Base-by-base conservation (phyloP, 2,113 vertebrate genomes). In the Narcine bancroftii region DNA sequence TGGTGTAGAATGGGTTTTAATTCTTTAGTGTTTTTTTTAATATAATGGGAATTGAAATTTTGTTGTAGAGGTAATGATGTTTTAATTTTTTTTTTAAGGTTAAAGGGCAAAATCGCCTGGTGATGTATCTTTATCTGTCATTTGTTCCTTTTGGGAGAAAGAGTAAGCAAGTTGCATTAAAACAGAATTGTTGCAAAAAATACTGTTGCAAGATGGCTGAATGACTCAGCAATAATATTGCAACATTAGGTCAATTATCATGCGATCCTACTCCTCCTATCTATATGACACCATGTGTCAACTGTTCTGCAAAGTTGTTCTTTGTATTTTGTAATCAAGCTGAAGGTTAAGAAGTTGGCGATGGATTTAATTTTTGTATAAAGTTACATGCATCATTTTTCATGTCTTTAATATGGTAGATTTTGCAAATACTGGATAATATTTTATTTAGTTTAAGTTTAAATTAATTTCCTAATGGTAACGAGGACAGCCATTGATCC, bases 201-300 rank as follows among this genome's bases (percentile, higher is more conserved):
- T 42, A 26, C 10, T 42, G 39, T 24, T 69, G 21, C 21, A 21
- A 66, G 63, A 39, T 45, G 26, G 89, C n/a, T 45, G 39, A 91
- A 83, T 83, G 45, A 50, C 66, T 69, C 63, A 10, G 60, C 63
- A 89, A 66, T 7, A 47, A 69, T 91, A 17, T 91, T 91, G 89
- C 89, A 91, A 60, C 9, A 36, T 75, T 36, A 75, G 36, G 36
- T 17, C 24, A 17, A 69, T 24, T 69, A 29, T 26, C 63, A 69
- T 11, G 2, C 29, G 36, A 91, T 45, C 10, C 63, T 13, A 15
- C 0, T 15, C 7, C 13, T 13, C 3, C 63, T 7, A 45, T 45
- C 21, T 9, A 50, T 45, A 29, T 91, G 33, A 45, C 45, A 15
- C 9, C 36, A 39, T 45, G 69, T 33, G 39, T 89, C 60, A 89